A percentile compares a stretch with the other conserved stretches of the same genome.
These are phyloP conservation scores for Enteromius mattozi DNA, from an alignment of 2,797 vertebrate species.

Conservation along the genomic window DNA sequence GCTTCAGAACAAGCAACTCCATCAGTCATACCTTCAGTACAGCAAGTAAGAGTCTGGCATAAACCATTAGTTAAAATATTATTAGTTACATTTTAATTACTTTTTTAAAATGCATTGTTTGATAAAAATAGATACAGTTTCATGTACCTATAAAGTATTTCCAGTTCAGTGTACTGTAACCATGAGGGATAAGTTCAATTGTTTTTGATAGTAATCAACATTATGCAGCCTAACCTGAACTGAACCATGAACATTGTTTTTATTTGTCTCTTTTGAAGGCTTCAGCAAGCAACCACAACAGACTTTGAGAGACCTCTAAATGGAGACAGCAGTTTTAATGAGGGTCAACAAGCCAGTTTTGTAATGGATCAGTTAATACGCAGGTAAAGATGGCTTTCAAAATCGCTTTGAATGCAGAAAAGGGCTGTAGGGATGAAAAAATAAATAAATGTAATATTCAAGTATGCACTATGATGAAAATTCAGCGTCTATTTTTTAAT, in stretches of 20 bases:
- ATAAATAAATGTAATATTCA: neutral
- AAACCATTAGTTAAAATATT: constrained; percentile 38
- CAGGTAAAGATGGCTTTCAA: constrained; percentile 43
- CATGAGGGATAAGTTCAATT: neutral
- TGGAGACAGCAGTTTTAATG: constrained; percentile 28
- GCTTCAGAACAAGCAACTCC: constrained; percentile 85
- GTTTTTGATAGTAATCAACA: neutral
- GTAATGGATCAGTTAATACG: neutral
- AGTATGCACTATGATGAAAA: neutral
- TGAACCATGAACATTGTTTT: neutral
- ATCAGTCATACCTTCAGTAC: constrained; percentile 80
- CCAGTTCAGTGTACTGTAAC: neutral
- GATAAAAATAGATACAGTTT: neutral
- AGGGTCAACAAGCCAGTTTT: constrained; percentile 35
- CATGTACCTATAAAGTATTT: neutral
- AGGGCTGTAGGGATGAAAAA: too few relatives aligned
- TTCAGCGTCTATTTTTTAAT: neutral
- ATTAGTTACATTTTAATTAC: neutral
- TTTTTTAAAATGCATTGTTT: neutral
- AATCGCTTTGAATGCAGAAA: neutral
- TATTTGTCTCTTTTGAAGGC: constrained; percentile 37
- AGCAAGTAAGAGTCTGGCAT: constrained; percentile 76
- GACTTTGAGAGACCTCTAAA: constrained; percentile 52
- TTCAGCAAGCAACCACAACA: constrained; percentile 42
- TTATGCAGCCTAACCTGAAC: constrained; percentile 5